A percentile compares a stretch with the other conserved stretches of the same genome.
These are phyloP conservation scores for Acestrorhynchus altus DNA, from an alignment of 2,797 vertebrate genomes.

Conservation along the genomic window DNA sequence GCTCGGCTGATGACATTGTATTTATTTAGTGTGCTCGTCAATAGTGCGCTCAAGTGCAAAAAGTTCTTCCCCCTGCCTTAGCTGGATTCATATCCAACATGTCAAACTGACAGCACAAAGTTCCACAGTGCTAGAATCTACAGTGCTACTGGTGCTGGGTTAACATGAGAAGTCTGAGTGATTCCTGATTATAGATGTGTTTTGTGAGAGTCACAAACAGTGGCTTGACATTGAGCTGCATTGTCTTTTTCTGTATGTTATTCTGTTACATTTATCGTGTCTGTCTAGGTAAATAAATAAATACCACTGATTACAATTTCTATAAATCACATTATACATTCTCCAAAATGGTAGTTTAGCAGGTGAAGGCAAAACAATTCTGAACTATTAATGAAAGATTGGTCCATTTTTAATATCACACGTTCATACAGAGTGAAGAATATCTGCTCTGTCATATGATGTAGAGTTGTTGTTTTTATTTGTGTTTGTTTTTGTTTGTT, in stretches of 20 bases:
- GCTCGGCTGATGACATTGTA: conserved; percentile 52
- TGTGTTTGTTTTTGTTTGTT: too few species aligned
- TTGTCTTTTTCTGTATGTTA: not conserved
- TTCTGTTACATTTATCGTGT: not conserved
- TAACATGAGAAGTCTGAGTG: not conserved
- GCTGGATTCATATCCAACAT: conserved; percentile 27
- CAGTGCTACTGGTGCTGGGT: not conserved
- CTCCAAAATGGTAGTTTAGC: too few species aligned
- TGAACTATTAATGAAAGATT: too few species aligned
- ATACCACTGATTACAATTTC: too few species aligned
- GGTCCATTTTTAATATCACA: too few species aligned
- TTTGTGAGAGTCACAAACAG: not conserved
- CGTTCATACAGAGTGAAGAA: too few species aligned
- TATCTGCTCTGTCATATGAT: too few species aligned
- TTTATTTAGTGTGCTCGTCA: conserved; percentile 47
- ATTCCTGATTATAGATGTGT: not conserved
- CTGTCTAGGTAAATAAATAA: too few species aligned
- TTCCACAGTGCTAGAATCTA: not conserved
- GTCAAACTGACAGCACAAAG: conserved; percentile 34
- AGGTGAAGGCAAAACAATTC: too few species aligned
- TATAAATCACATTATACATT: too few species aligned
- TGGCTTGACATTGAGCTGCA: not conserved
- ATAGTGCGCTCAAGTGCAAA: conserved; percentile 42
- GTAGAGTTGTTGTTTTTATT: too few species aligned
- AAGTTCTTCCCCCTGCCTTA: conserved; percentile 15